Conservation (phyloP, 2,797 vertebrate genomes). For the Coreius guichenoti region DNA sequence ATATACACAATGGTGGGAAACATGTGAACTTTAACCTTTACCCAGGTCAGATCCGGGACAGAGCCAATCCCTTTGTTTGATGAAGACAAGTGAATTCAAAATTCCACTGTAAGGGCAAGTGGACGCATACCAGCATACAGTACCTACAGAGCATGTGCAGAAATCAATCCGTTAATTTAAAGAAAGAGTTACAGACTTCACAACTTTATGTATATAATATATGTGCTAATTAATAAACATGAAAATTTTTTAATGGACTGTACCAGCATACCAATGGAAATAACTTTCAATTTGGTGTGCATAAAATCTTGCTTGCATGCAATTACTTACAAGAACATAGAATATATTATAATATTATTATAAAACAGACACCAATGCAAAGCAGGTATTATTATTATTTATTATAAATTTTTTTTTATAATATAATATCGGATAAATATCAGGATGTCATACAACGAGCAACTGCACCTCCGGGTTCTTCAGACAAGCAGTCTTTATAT, state of each 20-base stretch:
- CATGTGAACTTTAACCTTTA: slow-evolving; percentile 61
- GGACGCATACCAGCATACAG: slow-evolving; percentile 20
- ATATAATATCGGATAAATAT: no score
- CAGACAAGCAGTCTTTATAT: no score
- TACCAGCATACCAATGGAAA: neutral
- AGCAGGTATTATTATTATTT: neutral
- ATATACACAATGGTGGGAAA: slow-evolving; percentile 62
- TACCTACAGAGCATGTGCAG: neutral
- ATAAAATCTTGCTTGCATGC: neutral
- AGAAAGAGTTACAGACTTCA: neutral
- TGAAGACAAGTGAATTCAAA: slow-evolving; percentile 58
- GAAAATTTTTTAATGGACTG: neutral
- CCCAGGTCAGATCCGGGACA: slow-evolving; percentile 58
- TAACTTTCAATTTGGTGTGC: neutral
- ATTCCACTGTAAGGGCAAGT: slow-evolving; percentile 24
- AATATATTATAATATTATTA: neutral
- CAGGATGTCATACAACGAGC: no score
- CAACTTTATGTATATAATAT: neutral
- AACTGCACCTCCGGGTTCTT: no score
- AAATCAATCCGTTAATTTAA: neutral
- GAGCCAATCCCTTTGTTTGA: slow-evolving; percentile 48
- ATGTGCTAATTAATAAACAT: neutral
- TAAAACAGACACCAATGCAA: neutral
- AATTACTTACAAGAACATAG: neutral
- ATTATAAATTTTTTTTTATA: no score